Conservation (phyloP, 2,797 vertebrate species). For the Decapterus maruadsi region DNA sequence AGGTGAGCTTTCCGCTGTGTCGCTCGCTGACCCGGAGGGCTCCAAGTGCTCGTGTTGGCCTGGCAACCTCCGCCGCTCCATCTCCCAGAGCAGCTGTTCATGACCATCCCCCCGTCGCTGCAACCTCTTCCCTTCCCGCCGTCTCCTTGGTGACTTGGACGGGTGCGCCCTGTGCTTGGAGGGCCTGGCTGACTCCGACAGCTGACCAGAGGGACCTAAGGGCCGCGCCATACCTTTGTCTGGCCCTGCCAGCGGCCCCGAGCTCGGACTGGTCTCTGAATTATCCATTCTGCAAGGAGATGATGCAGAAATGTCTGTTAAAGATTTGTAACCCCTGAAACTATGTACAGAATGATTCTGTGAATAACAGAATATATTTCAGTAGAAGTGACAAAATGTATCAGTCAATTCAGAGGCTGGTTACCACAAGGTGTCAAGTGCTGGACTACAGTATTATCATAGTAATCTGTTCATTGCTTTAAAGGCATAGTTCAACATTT, state of each 20-base stretch:
- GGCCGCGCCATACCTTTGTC: constrained; percentile 48
- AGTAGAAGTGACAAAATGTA: not conserved
- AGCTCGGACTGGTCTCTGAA: constrained; percentile 55
- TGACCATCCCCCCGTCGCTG: constrained; percentile 75
- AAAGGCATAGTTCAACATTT: too few species aligned
- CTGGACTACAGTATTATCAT: not conserved
- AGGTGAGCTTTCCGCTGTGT: constrained; percentile 81
- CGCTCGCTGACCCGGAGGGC: constrained; percentile 69
- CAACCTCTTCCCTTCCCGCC: constrained; percentile 78
- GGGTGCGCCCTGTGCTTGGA: constrained; percentile 71
- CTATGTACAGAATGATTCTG: not conserved
- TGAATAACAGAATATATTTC: not conserved
- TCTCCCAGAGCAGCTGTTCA: constrained; percentile 77
- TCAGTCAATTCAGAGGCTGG: not conserved
- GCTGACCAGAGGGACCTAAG: constrained; percentile 46
- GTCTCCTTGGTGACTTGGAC: constrained; percentile 82
- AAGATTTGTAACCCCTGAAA: not conserved
- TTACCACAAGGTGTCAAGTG: not conserved
- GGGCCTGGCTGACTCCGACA: constrained; percentile 60
- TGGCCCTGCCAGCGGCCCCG: constrained; percentile 15
- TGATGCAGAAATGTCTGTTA: not conserved
- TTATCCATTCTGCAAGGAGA: constrained; percentile 73
- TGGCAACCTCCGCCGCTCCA: constrained; percentile 73
- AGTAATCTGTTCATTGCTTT: not conserved
- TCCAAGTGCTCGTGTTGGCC: constrained; percentile 82